A percentile compares a stretch with the other conserved stretches of the same genome.
Evolutionary conservation across 2,113 vertebrate genomes (phyloP).

Genomic region (Etheostoma spectabile): DNA sequence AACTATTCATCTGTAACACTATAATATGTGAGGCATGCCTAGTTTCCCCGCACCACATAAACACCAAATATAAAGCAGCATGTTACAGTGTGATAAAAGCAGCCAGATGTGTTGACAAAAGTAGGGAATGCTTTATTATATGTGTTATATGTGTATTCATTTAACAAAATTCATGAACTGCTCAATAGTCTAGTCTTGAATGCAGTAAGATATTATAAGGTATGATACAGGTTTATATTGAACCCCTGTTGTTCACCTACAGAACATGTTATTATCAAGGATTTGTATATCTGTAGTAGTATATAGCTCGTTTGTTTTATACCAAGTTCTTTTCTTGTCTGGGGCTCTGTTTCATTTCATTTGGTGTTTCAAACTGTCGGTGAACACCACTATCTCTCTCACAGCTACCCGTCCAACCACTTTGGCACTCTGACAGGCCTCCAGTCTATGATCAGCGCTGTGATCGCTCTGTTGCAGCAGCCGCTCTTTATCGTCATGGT

Average conservation of each 20-base stretch:
- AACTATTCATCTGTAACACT: background rate
- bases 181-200: background rate
- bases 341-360: background rate
- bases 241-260: background rate
- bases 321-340: background rate
- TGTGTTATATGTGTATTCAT: background rate
- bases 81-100: conserved; percentile 63
- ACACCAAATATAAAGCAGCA: conserved; percentile 18
- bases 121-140: background rate
- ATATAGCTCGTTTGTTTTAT: background rate
- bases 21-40: too few relatives aligned
- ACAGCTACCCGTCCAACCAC: conserved; percentile 91
- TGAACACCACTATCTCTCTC: conserved; percentile 29
- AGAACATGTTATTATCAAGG: background rate
- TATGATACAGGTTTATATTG: background rate
- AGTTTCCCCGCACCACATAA: conserved; percentile 43
- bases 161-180: background rate
- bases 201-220: background rate
- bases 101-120: conserved; percentile 53
- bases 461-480: conserved; percentile 91
- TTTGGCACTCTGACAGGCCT: conserved; percentile 93
- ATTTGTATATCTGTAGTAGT: too few relatives aligned
- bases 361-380: background rate
- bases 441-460: conserved; percentile 91
- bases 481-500: conserved; percentile 90